Percentiles rank a stretch among this genome's conserved stretches.
These are phyloP conservation scores for Plectus sambesii DNA, from an alignment of 1,140 invertebrate genomes.

Conservation along the genomic window DNA sequence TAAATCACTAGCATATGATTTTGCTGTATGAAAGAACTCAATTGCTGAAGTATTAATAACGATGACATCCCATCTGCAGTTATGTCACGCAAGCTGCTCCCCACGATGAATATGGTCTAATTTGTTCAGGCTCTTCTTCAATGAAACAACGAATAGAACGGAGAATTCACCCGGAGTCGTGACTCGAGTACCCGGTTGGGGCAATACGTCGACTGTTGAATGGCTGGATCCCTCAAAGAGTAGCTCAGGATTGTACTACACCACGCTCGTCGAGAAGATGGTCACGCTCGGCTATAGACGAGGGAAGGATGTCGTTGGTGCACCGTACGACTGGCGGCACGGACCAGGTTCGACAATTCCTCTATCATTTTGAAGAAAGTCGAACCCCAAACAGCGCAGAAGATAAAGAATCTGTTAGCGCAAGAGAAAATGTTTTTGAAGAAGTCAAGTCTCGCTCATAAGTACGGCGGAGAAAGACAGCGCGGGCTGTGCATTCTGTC, in stretches of 20 bases:
- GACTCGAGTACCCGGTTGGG: slow-evolving; percentile 73
- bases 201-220: slow-evolving; percentile 69
- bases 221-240: slow-evolving; percentile 64
- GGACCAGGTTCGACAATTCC: slow-evolving; percentile 93
- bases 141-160: slow-evolving; percentile 71
- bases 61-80: too few species aligned
- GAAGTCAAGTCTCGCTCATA: slow-evolving; percentile 13
- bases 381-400: too few species aligned
- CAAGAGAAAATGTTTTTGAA: slow-evolving; percentile 1
- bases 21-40: slow-evolving; percentile 3
- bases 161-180: slow-evolving; percentile 74
- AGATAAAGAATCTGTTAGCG: slow-evolving; percentile 6
- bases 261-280: slow-evolving; percentile 65
- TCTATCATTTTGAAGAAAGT: too few species aligned
- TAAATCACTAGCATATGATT: slow-evolving; percentile 10
- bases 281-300: slow-evolving; percentile 67
- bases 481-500: too few species aligned
- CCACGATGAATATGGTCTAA: too few species aligned
- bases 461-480: too few species aligned
- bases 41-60: too few species aligned
- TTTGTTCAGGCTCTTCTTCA: slow-evolving; percentile 61
- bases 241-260: slow-evolving; percentile 69
- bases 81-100: too few species aligned
- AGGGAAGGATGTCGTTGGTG: slow-evolving; percentile 69
- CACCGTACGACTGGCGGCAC: slow-evolving; percentile 92